phyloP scores from a whole-genome alignment of 2,113 vertebrate species.

The Lepus timidus region DNA sequence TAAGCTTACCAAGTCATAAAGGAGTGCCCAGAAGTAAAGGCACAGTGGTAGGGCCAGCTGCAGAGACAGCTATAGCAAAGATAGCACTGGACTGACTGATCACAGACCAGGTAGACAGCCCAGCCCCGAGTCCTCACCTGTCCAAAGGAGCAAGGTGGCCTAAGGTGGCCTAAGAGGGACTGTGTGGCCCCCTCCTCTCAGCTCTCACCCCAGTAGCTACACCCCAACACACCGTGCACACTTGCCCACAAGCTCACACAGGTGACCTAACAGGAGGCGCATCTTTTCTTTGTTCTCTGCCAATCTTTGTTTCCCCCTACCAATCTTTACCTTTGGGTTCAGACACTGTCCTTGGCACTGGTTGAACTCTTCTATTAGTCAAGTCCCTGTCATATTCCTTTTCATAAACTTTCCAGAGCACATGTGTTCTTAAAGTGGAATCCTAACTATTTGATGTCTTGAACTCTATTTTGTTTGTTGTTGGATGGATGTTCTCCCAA shows the following conservation, averaged over 20 bases:
- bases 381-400: not conserved
- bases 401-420: not conserved
- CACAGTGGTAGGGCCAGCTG: rapidly evolving
- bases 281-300: not conserved
- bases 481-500: not conserved
- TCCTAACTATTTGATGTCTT: not conserved
- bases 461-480: not conserved
- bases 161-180: too few species aligned
- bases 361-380: not conserved
- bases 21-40: not conserved
- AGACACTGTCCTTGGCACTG: not conserved
- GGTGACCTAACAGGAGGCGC: not conserved
- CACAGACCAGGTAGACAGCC: not conserved
- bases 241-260: not conserved
- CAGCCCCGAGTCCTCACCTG: not conserved
- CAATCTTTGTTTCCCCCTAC: not conserved
- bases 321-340: not conserved
- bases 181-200: too few species aligned
- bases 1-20: not conserved
- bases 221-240: too few species aligned
- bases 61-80: not conserved
- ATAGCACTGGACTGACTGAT: not conserved
- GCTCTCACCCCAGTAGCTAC: too few species aligned
- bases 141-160: not conserved
- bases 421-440: not conserved